Evolutionary conservation across 2,797 vertebrate genomes (phyloP).

Genomic region (Pseudochirops cupreus): DNA sequence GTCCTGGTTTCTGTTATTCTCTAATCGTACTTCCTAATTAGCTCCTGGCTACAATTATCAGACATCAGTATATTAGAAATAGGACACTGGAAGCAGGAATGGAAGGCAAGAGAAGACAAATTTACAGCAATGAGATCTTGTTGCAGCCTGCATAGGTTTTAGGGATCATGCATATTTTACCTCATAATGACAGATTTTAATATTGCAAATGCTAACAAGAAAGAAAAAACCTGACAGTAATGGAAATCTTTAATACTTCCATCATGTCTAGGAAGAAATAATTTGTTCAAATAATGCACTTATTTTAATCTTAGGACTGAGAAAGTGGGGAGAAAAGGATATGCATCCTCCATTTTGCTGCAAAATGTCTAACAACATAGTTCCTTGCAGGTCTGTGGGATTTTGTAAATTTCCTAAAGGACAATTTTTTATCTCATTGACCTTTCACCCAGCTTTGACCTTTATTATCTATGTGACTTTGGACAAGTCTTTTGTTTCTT

Average conservation of each 20-base stretch:
- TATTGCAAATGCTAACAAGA: slow-evolving; percentile 70
- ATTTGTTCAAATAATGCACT: slow-evolving; percentile 38
- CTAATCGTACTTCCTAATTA: slow-evolving; percentile 73
- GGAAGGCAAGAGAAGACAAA: slow-evolving; percentile 66
- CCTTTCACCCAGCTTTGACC: not conserved
- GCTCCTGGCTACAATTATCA: slow-evolving; percentile 73
- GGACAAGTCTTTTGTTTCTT: not conserved
- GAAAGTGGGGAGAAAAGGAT: not conserved
- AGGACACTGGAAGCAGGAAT: slow-evolving; percentile 60
- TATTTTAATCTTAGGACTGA: not conserved
- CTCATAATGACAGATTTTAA: slow-evolving; percentile 75
- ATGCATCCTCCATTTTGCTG: not conserved
- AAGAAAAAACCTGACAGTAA: slow-evolving; percentile 63
- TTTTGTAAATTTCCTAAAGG: not conserved
- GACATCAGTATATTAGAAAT: slow-evolving; percentile 67
- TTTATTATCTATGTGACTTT: not conserved
- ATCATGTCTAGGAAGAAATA: slow-evolving; percentile 44
- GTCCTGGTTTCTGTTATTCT: slow-evolving; percentile 44
- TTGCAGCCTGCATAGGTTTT: slow-evolving; percentile 76
- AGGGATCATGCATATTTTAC: slow-evolving; percentile 79
- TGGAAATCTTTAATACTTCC: slow-evolving; percentile 72
- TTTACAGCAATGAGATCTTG: slow-evolving; percentile 74
- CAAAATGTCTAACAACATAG: not conserved
- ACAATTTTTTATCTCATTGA: not conserved
- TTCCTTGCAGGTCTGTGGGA: not conserved